Evolutionary conservation across 2,888 invertebrate species (phyloP), one percentile per base, ranked within the genome.

Genomic region (Drosophila neonasuta): DNA sequence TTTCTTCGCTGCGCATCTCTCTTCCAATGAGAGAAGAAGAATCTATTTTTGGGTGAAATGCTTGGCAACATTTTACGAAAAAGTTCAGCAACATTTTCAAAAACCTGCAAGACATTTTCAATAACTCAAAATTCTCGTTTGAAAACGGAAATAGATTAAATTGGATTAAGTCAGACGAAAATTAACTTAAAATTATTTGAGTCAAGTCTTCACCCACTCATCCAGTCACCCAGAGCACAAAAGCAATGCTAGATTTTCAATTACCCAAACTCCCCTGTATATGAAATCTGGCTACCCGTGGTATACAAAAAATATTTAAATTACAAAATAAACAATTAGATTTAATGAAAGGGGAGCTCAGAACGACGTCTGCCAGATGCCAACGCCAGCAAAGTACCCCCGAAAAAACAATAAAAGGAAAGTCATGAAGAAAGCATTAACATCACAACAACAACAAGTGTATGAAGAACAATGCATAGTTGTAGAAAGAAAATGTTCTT

Each of bases 261-360:
- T 81, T 84, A 84, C 80, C 66, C 85, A 84, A 69, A 46, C 81
- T 36, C 36, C 64, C 10, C 7, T 20, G 6, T 7, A 20, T 60
- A 49, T 41, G 20, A 59, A 67, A 67, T 67, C 60, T 73, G 57
- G 42, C 62, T 42, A 20, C 42, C 30, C 34, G 24, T 24, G 11
- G 39, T 24, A 62, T 29, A 39, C 55, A 67, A 78, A 68, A 83
- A 71, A 76, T 80, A 86, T 80, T 84, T 84, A 81, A 84, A 84
- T 84, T 80, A 86, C 84, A 84, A 82, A 86, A 80, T 82, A 82
- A 83, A 84, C 82, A 84, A 86, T 86, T 84, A 84, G 74, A 84
- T 80, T 74, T 68, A 56, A 56, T 69, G 44, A 68, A 80, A 70
- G 71, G 74, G 72, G 73, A 73, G 66, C 61, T 49, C 64, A 48